These are phyloP conservation scores for Pseudococcus longispinus DNA, from an alignment of 2,888 invertebrate species.

Conservation along the genomic window DNA sequence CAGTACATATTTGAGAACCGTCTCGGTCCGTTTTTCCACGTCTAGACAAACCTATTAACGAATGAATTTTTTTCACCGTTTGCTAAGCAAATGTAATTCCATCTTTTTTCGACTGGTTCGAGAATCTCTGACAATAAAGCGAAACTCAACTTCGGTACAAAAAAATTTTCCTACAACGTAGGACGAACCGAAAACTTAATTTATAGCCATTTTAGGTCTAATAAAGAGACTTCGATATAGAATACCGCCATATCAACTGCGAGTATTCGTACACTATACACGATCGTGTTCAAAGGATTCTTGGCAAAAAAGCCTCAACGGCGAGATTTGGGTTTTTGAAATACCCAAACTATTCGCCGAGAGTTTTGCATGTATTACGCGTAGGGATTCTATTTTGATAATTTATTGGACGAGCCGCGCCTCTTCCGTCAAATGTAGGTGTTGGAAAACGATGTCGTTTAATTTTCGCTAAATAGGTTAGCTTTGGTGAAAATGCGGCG, in stretches of 20 bases:
- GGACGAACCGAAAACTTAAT: neutral
- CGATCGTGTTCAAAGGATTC: neutral
- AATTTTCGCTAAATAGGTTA: conserved; percentile 23
- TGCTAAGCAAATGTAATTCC: neutral
- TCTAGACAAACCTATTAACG: neutral
- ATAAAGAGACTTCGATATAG: neutral
- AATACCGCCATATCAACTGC: neutral
- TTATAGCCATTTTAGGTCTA: neutral
- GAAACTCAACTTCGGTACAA: neutral
- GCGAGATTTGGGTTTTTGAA: neutral
- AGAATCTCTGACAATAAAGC: neutral
- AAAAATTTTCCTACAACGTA: neutral
- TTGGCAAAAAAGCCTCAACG: neutral
- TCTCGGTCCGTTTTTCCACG: neutral
- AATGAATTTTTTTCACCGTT: too few species aligned
- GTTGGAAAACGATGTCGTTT: conserved; percentile 14
- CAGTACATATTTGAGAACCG: neutral
- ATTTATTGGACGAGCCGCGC: neutral
- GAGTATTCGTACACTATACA: neutral
- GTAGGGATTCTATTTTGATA: neutral
- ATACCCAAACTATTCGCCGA: neutral
- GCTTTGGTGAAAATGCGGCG: neutral
- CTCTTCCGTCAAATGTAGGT: conserved; percentile 9
- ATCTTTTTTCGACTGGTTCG: neutral
- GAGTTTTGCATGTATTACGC: neutral